Conservation (phyloP, 2,888 invertebrate genomes). For the Sarcophaga carnaria region DNA sequence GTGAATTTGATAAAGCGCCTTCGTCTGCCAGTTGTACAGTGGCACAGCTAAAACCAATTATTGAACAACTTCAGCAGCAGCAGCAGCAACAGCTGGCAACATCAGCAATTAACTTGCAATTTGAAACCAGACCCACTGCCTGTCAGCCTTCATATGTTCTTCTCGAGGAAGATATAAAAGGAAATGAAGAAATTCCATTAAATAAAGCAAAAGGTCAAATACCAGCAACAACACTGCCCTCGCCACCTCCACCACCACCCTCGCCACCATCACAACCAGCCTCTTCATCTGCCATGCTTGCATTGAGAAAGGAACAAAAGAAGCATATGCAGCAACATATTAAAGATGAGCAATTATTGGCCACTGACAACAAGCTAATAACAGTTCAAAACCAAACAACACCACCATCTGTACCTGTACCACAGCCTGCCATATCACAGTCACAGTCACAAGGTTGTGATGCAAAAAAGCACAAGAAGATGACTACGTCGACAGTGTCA, state of each 20-base stretch:
- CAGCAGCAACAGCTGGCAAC: not conserved
- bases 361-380: conserved; percentile 57
- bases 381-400: conserved; percentile 39
- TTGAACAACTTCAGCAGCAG: conserved; percentile 42
- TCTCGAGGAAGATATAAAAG: conserved; percentile 70
- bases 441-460: not conserved
- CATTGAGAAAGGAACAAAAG: conserved; percentile 8
- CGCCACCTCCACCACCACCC: conserved; percentile 14
- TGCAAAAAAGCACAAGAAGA: conserved; percentile 25
- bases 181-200: conserved; percentile 43
- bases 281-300: conserved; percentile 9
- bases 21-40: not conserved
- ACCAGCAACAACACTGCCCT: conserved; percentile 6
- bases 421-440: too few species aligned
- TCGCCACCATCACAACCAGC: not conserved
- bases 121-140: conserved; percentile 58
- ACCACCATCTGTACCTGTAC: conserved; percentile 16
- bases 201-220: conserved; percentile 35
- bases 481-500: conserved; percentile 16
- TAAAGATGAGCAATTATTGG: conserved; percentile 75
- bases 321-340: conserved; percentile 67
- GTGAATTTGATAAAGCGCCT: conserved; percentile 44
- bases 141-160: conserved; percentile 71
- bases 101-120: conserved; percentile 36
- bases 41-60: conserved; percentile 56